These are phyloP conservation scores for Oreohelix idahoensis DNA, from an alignment of 1,140 invertebrate species.

Conservation along the genomic window DNA sequence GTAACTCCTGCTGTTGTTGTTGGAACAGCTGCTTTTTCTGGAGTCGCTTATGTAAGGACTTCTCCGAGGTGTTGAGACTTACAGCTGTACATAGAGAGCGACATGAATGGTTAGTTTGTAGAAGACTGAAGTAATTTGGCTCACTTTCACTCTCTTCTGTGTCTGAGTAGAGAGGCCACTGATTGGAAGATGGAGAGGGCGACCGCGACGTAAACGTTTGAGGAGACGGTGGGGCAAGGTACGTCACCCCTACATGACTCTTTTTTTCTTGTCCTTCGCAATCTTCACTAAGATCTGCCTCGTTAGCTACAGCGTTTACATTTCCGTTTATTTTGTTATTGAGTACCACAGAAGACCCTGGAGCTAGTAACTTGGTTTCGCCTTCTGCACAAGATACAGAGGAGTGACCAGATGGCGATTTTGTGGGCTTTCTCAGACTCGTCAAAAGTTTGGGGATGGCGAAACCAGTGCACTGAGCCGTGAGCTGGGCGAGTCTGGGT, in stretches of 20 bases:
- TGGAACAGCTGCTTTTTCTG: slow-evolving; percentile 24
- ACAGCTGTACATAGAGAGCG: slow-evolving; percentile 2
- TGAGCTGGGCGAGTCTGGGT: slow-evolving; percentile 45
- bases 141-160: slow-evolving; percentile 35
- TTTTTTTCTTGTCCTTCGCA: neutral
- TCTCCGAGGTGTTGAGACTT: neutral
- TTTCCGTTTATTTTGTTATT: neutral
- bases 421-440: neutral
- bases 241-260: neutral
- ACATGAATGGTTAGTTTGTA: slow-evolving; percentile 14
- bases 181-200: neutral
- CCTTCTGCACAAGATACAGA: neutral
- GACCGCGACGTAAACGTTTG: neutral
- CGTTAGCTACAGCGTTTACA: neutral
- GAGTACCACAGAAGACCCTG: neutral
- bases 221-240: neutral
- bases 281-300: neutral
- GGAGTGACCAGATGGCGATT: neutral
- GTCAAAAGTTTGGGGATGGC: slow-evolving; percentile 38
- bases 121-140: slow-evolving; percentile 18
- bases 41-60: slow-evolving; percentile 22
- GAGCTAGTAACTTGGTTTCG: neutral
- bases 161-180: neutral
- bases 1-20: slow-evolving; percentile 32
- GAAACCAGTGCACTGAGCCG: slow-evolving; percentile 41